Base-by-base conservation (phyloP, 2,113 vertebrate genomes). In the Megaptera novaeangliae region DNA sequence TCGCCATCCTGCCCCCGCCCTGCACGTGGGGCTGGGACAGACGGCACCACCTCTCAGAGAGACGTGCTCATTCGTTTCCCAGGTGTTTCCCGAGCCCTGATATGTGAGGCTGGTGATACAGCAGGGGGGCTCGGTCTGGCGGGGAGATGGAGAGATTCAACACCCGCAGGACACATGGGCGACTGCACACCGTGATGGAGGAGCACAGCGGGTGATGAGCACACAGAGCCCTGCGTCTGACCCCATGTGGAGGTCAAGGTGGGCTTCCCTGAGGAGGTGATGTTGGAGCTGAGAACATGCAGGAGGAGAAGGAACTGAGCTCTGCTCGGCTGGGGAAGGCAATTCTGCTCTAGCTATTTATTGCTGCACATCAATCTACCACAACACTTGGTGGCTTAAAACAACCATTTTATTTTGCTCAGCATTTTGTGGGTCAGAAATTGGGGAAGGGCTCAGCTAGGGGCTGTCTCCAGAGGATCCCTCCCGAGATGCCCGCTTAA, bases 161-260 rank as follows among this genome's bases (percentile, higher is more conserved):
- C 27, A 55, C 15, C 39, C 8, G 2, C 21, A 21, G 27, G 41
- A 49, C 21, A 1, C 2, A 2, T 8, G 36, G 82, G 31, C 0
- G 6, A 77, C 15, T 2, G 6, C 14, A n/a, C 7, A 14, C 27
- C 0, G 0, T 11, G 57, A 74, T 3, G n/a, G n/a, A 74, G 72
- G 72, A 10, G 41, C 0, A 0, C 41, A 41, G 5, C 2, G 3
- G 1, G 0, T 5, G 57, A 41, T 2, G 21, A 18, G 13, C 0
- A 3, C 59, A 66, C 6, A n/a, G 82, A 52, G 18, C 44, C 57
- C 17, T 13, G 81, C 41, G 31, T 93, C 82, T 75, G 36, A 46
- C 8, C 8, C 57, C 72, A 69, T 6, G 23, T 31, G 74, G 75
- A 88, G 23, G 29, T 82, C 44, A 71, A 82, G 44, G 75, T 0